Base-by-base conservation (phyloP, 2,797 vertebrate genomes). In the Salarias fasciatus region DNA sequence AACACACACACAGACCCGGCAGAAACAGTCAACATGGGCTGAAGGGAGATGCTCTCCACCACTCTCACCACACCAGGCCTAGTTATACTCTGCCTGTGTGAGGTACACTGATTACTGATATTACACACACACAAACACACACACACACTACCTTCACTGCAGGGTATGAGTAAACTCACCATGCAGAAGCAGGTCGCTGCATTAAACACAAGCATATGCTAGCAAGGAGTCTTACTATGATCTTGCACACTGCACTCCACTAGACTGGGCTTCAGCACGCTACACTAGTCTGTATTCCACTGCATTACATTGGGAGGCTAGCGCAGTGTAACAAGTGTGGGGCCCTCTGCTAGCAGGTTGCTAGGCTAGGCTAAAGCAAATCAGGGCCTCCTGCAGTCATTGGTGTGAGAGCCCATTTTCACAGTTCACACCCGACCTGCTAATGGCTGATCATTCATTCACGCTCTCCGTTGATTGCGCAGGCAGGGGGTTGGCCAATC, bases 101-200 rank as follows among this genome's bases (percentile, higher is more conserved):
- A 91, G 91, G 90, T 91, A 92, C 91, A 91, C 80, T 91, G 90
- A 92, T 92, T 91, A 91, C 86, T 89, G 84, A 92, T 90, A 91
- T 89, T 86, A 82, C 71, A 76, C 79, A 85, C 86, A 84, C 75
- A 78, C 77, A 77, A 57, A 83, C 58, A 46, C 48, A 72, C 70
- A 75, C 77, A 79, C 79, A 72, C 64, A 53, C 77, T 84, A 90
- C 89, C 89, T 92, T 91, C 90, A 89, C 87, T 91, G 85, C 87
- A 89, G 89, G 86, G 82, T 87, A 82, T 89, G 88, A 86, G 86
- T 90, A 90, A 90, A 90, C 79, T 84, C 88, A 91, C 91, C 89
- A 92, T 91, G 92, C 89, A 91, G 90, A 93, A 92, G 89, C 91
- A 92, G 91, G 90, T 93, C 87, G 89, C 86, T 88, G 90, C 89